These are phyloP conservation scores for Zygaena filipendulae DNA, from an alignment of 2,888 invertebrate species.

Conservation along the genomic window DNA sequence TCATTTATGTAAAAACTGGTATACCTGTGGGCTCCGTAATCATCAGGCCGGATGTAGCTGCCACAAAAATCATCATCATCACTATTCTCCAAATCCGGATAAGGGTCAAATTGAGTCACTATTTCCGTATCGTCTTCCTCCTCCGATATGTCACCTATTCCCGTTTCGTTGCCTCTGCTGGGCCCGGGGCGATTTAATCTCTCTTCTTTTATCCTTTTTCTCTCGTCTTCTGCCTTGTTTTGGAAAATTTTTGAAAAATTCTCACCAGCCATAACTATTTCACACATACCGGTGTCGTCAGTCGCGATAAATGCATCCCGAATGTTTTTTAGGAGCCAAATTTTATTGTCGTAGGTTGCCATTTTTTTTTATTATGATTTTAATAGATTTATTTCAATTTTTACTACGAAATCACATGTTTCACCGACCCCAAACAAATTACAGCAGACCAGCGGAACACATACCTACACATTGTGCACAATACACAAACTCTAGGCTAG, in stretches of 20 bases:
- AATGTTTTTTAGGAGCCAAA: conserved; percentile 93
- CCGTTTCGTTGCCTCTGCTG: conserved; percentile 36
- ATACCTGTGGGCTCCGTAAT: conserved; percentile 68
- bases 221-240: conserved; percentile 52
- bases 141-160: conserved; percentile 36
- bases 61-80: conserved; percentile 79
- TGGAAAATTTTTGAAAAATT: conserved; percentile 73
- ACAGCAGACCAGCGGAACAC: too few relatives aligned
- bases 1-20: too few relatives aligned
- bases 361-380: conserved; percentile 65
- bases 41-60: conserved; percentile 79
- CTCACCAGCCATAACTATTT: conserved; percentile 90
- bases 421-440: conserved; percentile 10
- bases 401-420: too few relatives aligned
- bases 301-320: conserved; percentile 95
- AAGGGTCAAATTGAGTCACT: conserved; percentile 71
- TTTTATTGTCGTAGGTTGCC: conserved; percentile 95
- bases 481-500: too few relatives aligned
- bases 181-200: conserved; percentile 38
- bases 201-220: conserved; percentile 37
- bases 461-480: too few relatives aligned
- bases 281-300: conserved; percentile 95
- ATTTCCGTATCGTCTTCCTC: conserved; percentile 50
- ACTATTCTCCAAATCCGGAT: conserved; percentile 82
- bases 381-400: conserved; percentile 6